A percentile compares a stretch with the other conserved stretches of the same genome.
Conservation (phyloP, 92 coral and sea anemone species). For the Bergia puertoricense region DNA sequence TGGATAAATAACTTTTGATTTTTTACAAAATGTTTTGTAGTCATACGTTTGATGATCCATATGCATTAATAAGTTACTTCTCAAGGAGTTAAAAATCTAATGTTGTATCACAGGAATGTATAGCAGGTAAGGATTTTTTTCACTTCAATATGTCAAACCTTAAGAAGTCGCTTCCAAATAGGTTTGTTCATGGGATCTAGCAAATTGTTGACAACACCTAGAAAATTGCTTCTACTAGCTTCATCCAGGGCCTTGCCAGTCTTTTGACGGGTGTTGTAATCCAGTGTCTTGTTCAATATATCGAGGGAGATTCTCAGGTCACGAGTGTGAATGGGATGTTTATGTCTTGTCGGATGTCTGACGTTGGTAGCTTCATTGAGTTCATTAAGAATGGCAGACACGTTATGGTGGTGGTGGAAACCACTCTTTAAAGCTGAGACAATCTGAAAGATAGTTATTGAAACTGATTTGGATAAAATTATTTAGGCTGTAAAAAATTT, state of each 20-base stretch:
- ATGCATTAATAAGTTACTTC: neutral
- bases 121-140: neutral
- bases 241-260: neutral
- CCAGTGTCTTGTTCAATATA: neutral
- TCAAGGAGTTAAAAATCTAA: neutral
- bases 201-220: slow-evolving; percentile 1
- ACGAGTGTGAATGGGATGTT: neutral
- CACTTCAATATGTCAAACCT: neutral
- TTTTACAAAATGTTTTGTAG: no score
- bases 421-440: neutral
- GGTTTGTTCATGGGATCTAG: neutral
- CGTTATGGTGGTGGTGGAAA: neutral
- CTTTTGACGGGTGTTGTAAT: neutral
- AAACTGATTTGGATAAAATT: no score
- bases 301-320: neutral
- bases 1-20: no score
- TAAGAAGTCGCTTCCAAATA: neutral
- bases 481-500: no score
- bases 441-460: neutral
- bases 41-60: no score
- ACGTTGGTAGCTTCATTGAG: slow-evolving; percentile 4
- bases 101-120: neutral
- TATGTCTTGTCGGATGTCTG: neutral
- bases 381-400: neutral
- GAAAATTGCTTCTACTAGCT: neutral